phyloP scores from a whole-genome alignment of 1,140 invertebrate genomes.

The Drosophila dunni region DNA sequence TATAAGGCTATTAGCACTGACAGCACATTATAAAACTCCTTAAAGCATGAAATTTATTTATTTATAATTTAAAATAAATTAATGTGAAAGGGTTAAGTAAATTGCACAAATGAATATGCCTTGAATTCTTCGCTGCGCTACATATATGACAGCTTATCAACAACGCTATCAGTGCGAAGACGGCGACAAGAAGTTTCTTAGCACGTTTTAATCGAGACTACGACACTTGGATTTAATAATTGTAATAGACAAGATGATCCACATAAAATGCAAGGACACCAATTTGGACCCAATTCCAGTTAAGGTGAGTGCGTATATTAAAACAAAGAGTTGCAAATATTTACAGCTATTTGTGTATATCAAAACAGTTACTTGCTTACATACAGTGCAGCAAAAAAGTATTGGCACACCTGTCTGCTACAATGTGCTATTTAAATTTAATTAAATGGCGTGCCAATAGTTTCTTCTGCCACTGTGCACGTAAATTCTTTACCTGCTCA shows the following conservation, averaged over 20 bases:
- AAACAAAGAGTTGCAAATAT: not conserved
- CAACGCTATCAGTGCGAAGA: conserved; percentile 59
- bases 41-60: too few relatives aligned
- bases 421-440: too few relatives aligned
- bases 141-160: conserved; percentile 62
- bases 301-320: conserved; percentile 54
- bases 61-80: not conserved
- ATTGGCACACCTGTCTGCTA: too few relatives aligned
- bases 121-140: conserved; percentile 50
- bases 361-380: conserved; percentile 1
- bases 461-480: too few relatives aligned
- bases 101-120: conserved; percentile 29
- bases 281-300: conserved; percentile 73
- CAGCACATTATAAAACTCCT: not conserved
- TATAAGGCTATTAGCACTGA: not conserved
- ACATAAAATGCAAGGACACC: conserved; percentile 76
- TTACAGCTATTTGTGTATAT: not conserved
- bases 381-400: not conserved
- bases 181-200: conserved; percentile 45
- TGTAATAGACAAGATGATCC: conserved; percentile 55
- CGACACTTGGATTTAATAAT: conserved; percentile 21
- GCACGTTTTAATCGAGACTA: conserved; percentile 45
- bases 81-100: not conserved
- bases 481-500: too few relatives aligned
- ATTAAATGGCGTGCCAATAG: too few relatives aligned